Evolutionary conservation across 2,888 invertebrate species (phyloP).

Genomic region (Tetramorium bicarinatum): DNA sequence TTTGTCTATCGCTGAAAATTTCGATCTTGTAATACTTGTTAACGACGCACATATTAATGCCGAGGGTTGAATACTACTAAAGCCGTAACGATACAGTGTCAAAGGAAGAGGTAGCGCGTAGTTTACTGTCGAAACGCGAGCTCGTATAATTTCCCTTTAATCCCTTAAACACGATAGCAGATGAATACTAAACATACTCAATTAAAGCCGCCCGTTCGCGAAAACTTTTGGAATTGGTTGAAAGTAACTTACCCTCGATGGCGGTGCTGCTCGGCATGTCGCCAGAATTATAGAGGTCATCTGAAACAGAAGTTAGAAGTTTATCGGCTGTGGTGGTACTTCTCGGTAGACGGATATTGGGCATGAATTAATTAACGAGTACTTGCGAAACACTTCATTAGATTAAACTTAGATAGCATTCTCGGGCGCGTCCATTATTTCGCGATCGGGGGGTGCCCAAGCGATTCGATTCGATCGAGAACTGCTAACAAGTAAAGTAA

Average conservation of each 20-base stretch:
- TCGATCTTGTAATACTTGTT: slow-evolving; percentile 9
- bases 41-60: slow-evolving; percentile 18
- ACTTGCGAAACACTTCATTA: slow-evolving; percentile 58
- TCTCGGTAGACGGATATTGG: slow-evolving; percentile 23
- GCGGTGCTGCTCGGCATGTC: slow-evolving; percentile 68
- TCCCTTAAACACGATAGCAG: slow-evolving; percentile 76
- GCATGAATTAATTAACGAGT: slow-evolving; percentile 65
- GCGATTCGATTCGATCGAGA: slow-evolving; percentile 45
- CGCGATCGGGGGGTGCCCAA: slow-evolving; percentile 41
- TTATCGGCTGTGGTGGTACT: slow-evolving; percentile 52
- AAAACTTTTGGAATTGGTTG: slow-evolving; percentile 68
- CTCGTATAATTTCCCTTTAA: slow-evolving; percentile 76
- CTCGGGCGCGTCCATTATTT: slow-evolving; percentile 48
- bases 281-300: slow-evolving; percentile 81
- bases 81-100: slow-evolving; percentile 44
- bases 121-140: slow-evolving; percentile 63
- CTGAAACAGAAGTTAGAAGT: slow-evolving; percentile 79
- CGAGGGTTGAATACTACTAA: slow-evolving; percentile 13
- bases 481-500: slow-evolving; percentile 57
- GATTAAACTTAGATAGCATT: slow-evolving; percentile 52
- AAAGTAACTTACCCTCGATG: slow-evolving; percentile 80
- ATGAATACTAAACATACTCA: slow-evolving; percentile 77
- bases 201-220: slow-evolving; percentile 67
- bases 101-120: slow-evolving; percentile 53
- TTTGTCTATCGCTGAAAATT: background rate